phyloP scores from a whole-genome alignment of 2,113 vertebrate genomes.

The Saguinus midas region DNA sequence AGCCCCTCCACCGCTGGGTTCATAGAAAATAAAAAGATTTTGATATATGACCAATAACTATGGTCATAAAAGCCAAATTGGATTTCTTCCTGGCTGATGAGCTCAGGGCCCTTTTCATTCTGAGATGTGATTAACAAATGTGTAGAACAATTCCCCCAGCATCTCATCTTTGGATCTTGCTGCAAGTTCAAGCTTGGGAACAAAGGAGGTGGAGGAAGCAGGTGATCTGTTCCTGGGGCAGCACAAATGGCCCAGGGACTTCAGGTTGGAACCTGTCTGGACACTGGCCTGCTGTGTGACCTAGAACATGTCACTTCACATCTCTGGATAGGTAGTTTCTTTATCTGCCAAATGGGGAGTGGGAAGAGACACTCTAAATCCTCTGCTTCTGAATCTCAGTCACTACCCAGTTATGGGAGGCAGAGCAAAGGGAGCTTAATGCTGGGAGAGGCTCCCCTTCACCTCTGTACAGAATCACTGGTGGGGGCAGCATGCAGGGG shows the following conservation, averaged over 20 bases:
- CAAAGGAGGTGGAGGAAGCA: not conserved
- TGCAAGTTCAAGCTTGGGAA: not conserved
- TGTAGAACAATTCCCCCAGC: conserved; percentile 39
- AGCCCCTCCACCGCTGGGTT: no score
- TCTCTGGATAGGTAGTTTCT: not conserved
- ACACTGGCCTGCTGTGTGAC: not conserved
- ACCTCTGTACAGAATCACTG: not conserved
- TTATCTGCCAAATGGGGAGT: not conserved
- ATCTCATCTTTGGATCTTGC: not conserved
- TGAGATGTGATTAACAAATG: conserved; percentile 75
- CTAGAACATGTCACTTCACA: not conserved
- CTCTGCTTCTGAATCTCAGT: no score
- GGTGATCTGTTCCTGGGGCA: no score
- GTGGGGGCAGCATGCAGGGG: not conserved
- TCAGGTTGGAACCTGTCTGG: not conserved
- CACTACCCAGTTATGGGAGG: no score
- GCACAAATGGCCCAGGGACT: not conserved
- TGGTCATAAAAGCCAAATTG: no score
- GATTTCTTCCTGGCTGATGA: no score
- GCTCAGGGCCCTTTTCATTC: no score
- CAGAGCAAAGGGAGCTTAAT: not conserved
- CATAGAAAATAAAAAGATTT: conserved; percentile 49
- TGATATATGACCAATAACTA: no score
- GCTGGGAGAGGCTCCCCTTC: not conserved
- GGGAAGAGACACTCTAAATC: no score